Conservation (phyloP, 2,797 vertebrate genomes). For the Acestrorhynchus altus region DNA sequence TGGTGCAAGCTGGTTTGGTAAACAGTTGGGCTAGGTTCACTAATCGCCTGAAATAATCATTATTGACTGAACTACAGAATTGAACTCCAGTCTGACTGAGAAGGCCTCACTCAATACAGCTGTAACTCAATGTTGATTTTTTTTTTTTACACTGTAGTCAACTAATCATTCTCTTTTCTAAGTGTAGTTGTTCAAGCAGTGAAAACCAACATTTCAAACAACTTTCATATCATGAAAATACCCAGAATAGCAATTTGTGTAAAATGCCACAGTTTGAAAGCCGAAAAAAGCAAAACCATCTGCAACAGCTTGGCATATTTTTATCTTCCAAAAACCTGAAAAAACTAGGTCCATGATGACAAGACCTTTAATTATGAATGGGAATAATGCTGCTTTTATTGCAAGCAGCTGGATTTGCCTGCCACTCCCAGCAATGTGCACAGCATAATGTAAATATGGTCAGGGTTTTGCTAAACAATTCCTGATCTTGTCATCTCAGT, state of each 20-base stretch:
- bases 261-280: conserved; percentile 2
- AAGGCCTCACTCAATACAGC: too few species aligned
- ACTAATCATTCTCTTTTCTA: neutral
- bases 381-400: conserved; percentile 64
- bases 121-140: too few species aligned
- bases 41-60: neutral
- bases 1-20: neutral
- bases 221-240: neutral
- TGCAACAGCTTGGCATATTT: conserved; percentile 58
- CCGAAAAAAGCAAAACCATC: conserved; percentile 42
- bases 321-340: conserved; percentile 47
- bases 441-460: conserved; percentile 49
- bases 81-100: too few species aligned
- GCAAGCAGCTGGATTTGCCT: conserved; percentile 56
- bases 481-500: neutral
- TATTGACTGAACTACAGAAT: neutral
- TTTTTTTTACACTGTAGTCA: neutral
- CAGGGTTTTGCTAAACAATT: conserved; percentile 10
- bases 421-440: conserved; percentile 56
- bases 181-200: neutral
- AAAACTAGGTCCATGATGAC: conserved; percentile 42
- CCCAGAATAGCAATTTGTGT: neutral
- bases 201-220: neutral
- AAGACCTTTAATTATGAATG: conserved; percentile 64
- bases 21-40: neutral